A percentile compares a stretch with the other conserved stretches of the same genome.
phyloP scores from a whole-genome alignment of 2,797 vertebrate genomes.

The Cyprinella venusta region DNA sequence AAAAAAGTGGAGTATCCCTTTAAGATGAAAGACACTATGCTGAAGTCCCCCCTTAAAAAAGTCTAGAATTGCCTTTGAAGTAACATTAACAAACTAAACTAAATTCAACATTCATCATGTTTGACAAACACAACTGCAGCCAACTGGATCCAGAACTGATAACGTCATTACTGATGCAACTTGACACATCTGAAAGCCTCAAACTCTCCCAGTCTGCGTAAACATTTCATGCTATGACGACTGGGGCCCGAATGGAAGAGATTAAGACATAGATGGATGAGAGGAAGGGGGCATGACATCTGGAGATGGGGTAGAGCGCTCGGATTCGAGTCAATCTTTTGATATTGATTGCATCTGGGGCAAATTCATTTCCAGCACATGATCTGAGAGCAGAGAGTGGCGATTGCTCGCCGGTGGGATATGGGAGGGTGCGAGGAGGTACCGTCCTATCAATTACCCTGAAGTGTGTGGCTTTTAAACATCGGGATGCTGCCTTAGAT shows the following conservation, averaged over 20 bases:
- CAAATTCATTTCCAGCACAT: conserved; percentile 45
- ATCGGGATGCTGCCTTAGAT: not conserved
- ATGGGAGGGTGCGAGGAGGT: conserved; percentile 13
- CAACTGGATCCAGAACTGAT: conserved; percentile 21
- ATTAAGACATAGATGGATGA: conserved; percentile 49
- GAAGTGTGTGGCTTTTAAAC: conserved; percentile 30
- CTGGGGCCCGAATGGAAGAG: conserved; percentile 12
- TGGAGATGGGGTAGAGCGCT: conserved; percentile 36
- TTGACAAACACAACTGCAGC: not conserved
- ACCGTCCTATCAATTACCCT: conserved; percentile 39
- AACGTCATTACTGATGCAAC: conserved; percentile 1
- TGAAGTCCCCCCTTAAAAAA: not conserved
- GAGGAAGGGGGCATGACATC: conserved; percentile 40
- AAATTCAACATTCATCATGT: conserved; percentile 18
- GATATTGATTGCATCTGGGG: conserved; percentile 50
- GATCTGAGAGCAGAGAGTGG: conserved; percentile 16
- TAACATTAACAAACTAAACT: conserved; percentile 25
- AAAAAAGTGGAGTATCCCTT: too few relatives aligned
- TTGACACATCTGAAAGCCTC: conserved; percentile 20
- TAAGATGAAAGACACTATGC: not conserved
- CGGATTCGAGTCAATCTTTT: conserved; percentile 51
- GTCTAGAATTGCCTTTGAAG: not conserved
- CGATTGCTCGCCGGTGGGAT: conserved; percentile 13
- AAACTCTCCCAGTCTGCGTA: conserved; percentile 9
- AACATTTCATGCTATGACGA: conserved; percentile 7